Percentiles rank a stretch among this genome's conserved stretches.
Conservation (phyloP, 2,113 vertebrate species). For the Anseranas semipalmata region DNA sequence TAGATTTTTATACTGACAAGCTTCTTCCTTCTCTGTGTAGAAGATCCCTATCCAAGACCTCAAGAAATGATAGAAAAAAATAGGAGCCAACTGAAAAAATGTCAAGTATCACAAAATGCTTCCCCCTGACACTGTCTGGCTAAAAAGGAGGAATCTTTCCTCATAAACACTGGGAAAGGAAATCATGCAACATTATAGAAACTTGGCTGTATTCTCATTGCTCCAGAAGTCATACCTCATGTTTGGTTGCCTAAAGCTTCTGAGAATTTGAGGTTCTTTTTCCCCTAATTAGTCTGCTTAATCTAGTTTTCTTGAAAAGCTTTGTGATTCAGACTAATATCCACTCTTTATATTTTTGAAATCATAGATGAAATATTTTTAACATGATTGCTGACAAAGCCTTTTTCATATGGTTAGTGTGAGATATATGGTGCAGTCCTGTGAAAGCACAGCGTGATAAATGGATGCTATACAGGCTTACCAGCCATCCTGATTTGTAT, state of each 20-base stretch:
- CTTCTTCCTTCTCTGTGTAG: not conserved
- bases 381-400: not conserved
- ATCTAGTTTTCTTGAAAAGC: not conserved
- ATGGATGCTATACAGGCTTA: not conserved
- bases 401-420: not conserved
- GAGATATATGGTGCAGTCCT: not conserved
- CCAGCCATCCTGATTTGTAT: conserved; percentile 50
- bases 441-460: not conserved
- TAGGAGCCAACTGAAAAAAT: not conserved
- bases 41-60: not conserved
- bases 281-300: not conserved
- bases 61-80: not conserved
- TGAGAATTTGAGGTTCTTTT: not conserved
- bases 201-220: not conserved
- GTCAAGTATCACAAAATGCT: not conserved
- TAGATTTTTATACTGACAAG: not conserved
- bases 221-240: not conserved
- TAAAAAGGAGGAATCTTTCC: not conserved
- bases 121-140: not conserved
- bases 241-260: not conserved
- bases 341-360: not conserved
- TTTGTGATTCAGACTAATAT: not conserved
- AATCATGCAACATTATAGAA: not conserved
- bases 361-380: not conserved
- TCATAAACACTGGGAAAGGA: not conserved